phyloP scores from a whole-genome alignment of 2,113 vertebrate species.

The Tiliqua scincoides region DNA sequence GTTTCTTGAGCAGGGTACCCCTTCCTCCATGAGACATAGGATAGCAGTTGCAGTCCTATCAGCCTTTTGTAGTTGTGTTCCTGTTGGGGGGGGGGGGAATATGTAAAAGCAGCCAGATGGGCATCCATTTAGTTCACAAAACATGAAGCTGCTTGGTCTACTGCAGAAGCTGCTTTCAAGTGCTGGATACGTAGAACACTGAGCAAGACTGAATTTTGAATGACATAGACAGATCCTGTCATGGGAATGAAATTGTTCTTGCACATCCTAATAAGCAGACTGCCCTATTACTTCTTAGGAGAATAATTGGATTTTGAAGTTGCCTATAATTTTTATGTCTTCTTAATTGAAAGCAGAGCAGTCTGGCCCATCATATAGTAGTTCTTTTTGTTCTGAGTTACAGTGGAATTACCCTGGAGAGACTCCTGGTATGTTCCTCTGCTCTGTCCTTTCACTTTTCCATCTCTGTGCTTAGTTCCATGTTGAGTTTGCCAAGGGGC shows the following conservation, averaged over 20 bases:
- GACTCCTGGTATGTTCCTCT: not conserved
- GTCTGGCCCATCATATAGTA: not conserved
- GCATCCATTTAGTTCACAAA: too few relatives aligned
- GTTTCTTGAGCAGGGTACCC: too few relatives aligned
- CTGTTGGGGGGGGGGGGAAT: too few relatives aligned
- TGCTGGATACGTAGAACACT: not conserved
- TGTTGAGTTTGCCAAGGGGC: not conserved
- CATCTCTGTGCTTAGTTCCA: not conserved
- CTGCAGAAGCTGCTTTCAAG: not conserved
- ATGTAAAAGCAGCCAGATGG: too few relatives aligned
- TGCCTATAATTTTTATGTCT: not conserved
- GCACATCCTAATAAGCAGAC: not conserved
- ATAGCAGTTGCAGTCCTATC: too few relatives aligned
- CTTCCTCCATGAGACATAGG: too few relatives aligned
- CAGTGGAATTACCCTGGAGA: not conserved
- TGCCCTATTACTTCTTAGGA: too few relatives aligned
- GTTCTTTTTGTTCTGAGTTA: not conserved
- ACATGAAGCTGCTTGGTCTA: not conserved
- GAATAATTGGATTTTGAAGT: not conserved
- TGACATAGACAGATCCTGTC: too few relatives aligned
- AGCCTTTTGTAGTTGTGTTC: too few relatives aligned
- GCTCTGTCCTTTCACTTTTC: not conserved
- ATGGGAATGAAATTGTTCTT: not conserved
- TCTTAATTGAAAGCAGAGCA: not conserved
- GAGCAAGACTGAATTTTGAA: not conserved